A percentile compares a stretch with the other conserved stretches of the same genome.
These are phyloP conservation scores for Sebastolobus alascanus DNA, from an alignment of 2,797 vertebrate genomes.

Conservation along the genomic window DNA sequence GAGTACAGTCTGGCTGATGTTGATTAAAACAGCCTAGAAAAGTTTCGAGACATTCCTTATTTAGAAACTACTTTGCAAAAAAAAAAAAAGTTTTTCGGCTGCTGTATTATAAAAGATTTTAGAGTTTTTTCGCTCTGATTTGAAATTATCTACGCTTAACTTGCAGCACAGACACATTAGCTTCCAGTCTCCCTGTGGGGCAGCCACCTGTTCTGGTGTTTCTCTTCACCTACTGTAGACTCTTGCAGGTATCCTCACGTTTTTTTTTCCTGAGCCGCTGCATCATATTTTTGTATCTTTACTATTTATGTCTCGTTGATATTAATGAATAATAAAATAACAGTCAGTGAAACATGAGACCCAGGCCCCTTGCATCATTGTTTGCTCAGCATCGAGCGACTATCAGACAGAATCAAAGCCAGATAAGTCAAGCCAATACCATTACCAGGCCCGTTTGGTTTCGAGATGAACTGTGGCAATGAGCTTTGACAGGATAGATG, in stretches of 20 bases:
- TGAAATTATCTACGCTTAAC: slow-evolving; percentile 27
- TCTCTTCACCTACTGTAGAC: background rate
- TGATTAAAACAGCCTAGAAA: slow-evolving; percentile 54
- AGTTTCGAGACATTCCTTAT: slow-evolving; percentile 40
- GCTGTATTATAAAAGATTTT: slow-evolving; percentile 31
- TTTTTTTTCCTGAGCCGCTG: background rate
- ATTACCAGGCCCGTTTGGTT: slow-evolving; percentile 55
- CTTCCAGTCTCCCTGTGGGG: slow-evolving; percentile 13
- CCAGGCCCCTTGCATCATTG: slow-evolving; percentile 35
- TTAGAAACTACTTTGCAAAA: slow-evolving; percentile 48
- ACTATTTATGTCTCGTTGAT: slow-evolving; percentile 34
- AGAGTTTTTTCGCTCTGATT: slow-evolving; percentile 24
- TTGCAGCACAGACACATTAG: slow-evolving; percentile 6
- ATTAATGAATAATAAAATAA: slow-evolving; percentile 56
- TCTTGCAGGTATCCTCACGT: slow-evolving; percentile 11
- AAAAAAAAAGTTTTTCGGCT: slow-evolving; percentile 21
- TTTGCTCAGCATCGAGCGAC: slow-evolving; percentile 54
- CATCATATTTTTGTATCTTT: slow-evolving; percentile 1
- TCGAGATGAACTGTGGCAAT: slow-evolving; percentile 57
- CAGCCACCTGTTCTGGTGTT: slow-evolving; percentile 34
- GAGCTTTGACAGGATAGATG: slow-evolving; percentile 66
- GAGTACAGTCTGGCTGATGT: slow-evolving; percentile 41
- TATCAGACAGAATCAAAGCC: slow-evolving; percentile 70
- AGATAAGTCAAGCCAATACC: slow-evolving; percentile 62
- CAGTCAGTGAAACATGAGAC: slow-evolving; percentile 7